phyloP scores from a whole-genome alignment of 2,113 vertebrate genomes.

The Vireo altiloquus region DNA sequence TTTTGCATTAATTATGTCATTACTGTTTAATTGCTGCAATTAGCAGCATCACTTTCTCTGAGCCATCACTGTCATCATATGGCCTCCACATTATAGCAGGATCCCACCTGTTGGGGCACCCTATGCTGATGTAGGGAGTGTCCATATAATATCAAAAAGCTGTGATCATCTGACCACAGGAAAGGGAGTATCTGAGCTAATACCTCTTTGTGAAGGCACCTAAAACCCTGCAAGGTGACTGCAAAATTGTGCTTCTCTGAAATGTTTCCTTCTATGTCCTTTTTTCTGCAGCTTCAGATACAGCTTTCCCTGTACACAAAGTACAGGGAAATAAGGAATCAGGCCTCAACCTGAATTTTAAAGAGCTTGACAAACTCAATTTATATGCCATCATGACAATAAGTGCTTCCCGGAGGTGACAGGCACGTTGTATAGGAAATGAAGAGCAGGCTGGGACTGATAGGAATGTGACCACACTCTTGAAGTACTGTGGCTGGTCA shows the following conservation, averaged over 20 bases:
- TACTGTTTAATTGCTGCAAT: conserved; percentile 33
- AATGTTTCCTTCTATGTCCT: not conserved
- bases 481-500: not conserved
- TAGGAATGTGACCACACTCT: not conserved
- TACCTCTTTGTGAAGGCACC: not conserved
- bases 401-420: not conserved
- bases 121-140: not conserved
- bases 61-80: conserved; percentile 19
- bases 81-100: not conserved
- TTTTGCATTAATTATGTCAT: conserved; percentile 45
- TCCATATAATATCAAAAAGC: not conserved
- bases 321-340: not conserved
- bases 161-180: not conserved
- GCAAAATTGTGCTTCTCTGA: not conserved
- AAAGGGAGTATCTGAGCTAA: not conserved
- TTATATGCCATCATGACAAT: not conserved
- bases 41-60: conserved; percentile 34
- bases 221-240: not conserved
- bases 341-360: not conserved
- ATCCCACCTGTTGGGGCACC: not conserved
- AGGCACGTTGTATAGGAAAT: not conserved
- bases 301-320: too few species aligned
- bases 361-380: not conserved
- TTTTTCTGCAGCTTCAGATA: not conserved
- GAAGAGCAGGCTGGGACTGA: not conserved